These are phyloP conservation scores for Trachythela sp. DNA, from an alignment of 64 coral and sea anemone species.

Conservation along the genomic window DNA sequence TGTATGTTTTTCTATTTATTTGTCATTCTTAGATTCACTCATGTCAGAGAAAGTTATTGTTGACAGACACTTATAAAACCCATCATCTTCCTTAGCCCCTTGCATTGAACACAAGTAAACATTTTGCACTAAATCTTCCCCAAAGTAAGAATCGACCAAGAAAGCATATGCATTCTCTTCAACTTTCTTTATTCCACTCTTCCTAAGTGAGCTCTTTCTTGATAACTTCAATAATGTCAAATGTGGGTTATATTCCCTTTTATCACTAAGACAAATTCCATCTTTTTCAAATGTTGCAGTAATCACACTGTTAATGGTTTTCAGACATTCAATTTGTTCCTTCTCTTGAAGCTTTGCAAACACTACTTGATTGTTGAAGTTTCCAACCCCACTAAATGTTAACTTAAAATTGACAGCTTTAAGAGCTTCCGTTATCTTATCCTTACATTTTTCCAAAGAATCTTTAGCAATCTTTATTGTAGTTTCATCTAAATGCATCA, in stretches of 20 bases:
- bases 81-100: constrained; percentile 64
- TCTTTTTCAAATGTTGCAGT: constrained; percentile 51
- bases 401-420: constrained; percentile 25
- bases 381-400: constrained; percentile 66
- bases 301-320: constrained; percentile 47
- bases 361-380: constrained; percentile 81
- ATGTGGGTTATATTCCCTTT: constrained; percentile 64
- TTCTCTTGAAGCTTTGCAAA: constrained; percentile 65
- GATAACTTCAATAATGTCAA: constrained; percentile 85
- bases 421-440: constrained; percentile 34
- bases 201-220: constrained; percentile 54
- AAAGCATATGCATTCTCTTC: constrained; percentile 62
- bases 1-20: background rate
- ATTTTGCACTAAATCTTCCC: constrained; percentile 54
- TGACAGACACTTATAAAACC: constrained; percentile 72
- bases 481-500: constrained; percentile 63
- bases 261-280: constrained; percentile 67
- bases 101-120: constrained; percentile 85
- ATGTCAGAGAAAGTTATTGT: background rate
- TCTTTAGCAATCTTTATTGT: constrained; percentile 56
- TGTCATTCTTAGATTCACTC: background rate
- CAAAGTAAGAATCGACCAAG: constrained; percentile 60
- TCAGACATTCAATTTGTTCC: constrained; percentile 38
- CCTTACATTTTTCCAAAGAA: constrained; percentile 45
- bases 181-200: constrained; percentile 71